These are phyloP conservation scores for Lophura swinhoii DNA, from an alignment of 2,797 vertebrate genomes.

Conservation along the genomic window DNA sequence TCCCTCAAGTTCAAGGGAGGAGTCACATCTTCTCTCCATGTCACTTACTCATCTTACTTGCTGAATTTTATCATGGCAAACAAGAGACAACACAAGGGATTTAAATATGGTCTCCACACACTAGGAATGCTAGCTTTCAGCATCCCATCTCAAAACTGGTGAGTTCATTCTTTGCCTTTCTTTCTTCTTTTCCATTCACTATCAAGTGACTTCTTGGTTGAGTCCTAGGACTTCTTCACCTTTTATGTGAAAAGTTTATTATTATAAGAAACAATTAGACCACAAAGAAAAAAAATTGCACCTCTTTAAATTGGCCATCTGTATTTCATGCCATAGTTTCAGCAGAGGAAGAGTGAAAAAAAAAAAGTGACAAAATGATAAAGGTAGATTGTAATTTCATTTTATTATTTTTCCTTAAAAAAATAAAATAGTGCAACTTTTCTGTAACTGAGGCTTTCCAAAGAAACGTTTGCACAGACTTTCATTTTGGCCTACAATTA, in stretches of 20 bases:
- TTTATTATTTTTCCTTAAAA: slow-evolving; percentile 31
- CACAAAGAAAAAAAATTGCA: not conserved
- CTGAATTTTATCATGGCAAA: not conserved
- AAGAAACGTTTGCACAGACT: not conserved
- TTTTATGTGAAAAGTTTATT: not conserved
- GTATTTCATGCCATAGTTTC: not conserved
- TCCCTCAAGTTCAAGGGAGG: not conserved
- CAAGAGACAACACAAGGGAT: not conserved
- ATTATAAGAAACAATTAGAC: not conserved
- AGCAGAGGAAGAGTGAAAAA: not conserved
- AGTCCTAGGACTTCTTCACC: not conserved
- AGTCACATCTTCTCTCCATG: not conserved
- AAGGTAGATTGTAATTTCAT: not conserved
- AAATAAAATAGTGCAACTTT: not conserved
- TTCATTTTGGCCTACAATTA: not conserved
- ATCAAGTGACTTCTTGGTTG: not conserved
- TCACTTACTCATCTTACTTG: not conserved
- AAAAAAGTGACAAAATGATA: not conserved
- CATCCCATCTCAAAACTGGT: not conserved
- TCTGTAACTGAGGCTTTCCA: not conserved
- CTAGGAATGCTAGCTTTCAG: not conserved
- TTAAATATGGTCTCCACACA: not conserved
- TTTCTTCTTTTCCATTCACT: not conserved
- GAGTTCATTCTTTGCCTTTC: not conserved
- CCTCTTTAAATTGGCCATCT: not conserved